These are phyloP conservation scores for Harpagifer antarcticus DNA, from an alignment of 2,797 vertebrate species.

Conservation along the genomic window DNA sequence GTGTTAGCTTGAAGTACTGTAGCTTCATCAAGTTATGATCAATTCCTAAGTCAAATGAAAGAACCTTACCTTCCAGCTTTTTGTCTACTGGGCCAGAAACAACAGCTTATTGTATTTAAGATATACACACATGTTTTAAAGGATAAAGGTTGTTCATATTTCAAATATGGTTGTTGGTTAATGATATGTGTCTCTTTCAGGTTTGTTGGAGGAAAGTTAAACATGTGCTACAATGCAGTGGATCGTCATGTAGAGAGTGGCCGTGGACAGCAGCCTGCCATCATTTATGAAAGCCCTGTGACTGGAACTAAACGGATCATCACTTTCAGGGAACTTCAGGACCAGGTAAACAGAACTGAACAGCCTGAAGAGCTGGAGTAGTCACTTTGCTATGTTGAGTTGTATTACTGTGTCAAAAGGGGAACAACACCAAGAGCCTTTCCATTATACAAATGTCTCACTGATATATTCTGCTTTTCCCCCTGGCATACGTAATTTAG, in stretches of 20 bases:
- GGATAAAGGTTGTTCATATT: not conserved
- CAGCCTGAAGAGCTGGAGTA: not conserved
- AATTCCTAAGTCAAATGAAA: not conserved
- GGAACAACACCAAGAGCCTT: no score
- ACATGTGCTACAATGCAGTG: conserved; percentile 95
- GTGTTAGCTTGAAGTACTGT: not conserved
- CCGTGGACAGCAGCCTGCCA: conserved; percentile 89
- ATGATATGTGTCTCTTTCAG: conserved; percentile 72
- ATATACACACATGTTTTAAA: not conserved
- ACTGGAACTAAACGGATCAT: conserved; percentile 89
- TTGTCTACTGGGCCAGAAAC: no score
- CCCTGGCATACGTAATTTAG: no score
- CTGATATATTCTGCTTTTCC: no score
- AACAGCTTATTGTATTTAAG: no score
- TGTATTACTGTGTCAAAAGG: no score
- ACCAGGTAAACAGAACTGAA: conserved; percentile 85
- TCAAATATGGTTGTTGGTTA: not conserved
- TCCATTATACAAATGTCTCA: no score
- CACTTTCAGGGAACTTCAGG: conserved; percentile 90
- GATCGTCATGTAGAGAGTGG: conserved; percentile 93
- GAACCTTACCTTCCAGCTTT: not conserved
- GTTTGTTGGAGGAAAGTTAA: conserved; percentile 94
- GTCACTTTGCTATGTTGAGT: not conserved
- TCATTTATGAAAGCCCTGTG: conserved; percentile 96
- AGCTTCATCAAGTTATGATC: not conserved